A percentile compares a stretch with the other conserved stretches of the same genome.
phyloP scores from a whole-genome alignment of 2,888 invertebrate species.

The Choristoneura rosaceana region DNA sequence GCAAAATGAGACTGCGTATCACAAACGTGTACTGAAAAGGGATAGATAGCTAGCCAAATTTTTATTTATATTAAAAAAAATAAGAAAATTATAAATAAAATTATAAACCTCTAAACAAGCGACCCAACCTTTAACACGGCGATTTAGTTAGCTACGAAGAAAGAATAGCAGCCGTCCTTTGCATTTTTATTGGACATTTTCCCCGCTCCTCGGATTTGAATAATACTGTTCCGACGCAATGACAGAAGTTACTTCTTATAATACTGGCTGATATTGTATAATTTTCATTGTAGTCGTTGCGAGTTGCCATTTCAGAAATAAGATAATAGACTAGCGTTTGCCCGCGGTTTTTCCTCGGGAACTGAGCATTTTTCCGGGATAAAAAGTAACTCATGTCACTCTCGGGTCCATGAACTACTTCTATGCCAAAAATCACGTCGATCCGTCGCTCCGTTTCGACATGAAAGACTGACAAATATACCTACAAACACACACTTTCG shows the following conservation, averaged over 20 bases:
- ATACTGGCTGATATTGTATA: slow-evolving; percentile 44
- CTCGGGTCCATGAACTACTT: no score
- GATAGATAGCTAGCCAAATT: no score
- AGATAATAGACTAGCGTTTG: background rate
- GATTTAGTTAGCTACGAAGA: slow-evolving; percentile 69
- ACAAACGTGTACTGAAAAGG: no score
- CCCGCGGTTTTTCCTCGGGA: no score
- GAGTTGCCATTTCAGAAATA: slow-evolving; percentile 8
- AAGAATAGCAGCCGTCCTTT: slow-evolving; percentile 67
- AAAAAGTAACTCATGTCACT: no score
- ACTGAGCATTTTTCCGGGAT: no score
- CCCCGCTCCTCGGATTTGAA: slow-evolving; percentile 67
- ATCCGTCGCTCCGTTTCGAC: no score
- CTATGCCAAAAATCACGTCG: no score
- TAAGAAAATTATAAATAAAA: background rate
- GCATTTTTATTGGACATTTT: slow-evolving; percentile 79
- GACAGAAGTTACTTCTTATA: slow-evolving; percentile 56
- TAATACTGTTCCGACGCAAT: slow-evolving; percentile 66
- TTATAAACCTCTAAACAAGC: slow-evolving; percentile 37
- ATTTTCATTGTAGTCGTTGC: slow-evolving; percentile 48
- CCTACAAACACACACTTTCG: no score
- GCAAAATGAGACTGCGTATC: no score
- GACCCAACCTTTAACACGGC: slow-evolving; percentile 51
- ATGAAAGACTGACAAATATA: no score
- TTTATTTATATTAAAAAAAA: no score